These are phyloP conservation scores for Rugalucina vietnamica DNA, from an alignment of 2,888 invertebrate genomes.

Conservation along the genomic window DNA sequence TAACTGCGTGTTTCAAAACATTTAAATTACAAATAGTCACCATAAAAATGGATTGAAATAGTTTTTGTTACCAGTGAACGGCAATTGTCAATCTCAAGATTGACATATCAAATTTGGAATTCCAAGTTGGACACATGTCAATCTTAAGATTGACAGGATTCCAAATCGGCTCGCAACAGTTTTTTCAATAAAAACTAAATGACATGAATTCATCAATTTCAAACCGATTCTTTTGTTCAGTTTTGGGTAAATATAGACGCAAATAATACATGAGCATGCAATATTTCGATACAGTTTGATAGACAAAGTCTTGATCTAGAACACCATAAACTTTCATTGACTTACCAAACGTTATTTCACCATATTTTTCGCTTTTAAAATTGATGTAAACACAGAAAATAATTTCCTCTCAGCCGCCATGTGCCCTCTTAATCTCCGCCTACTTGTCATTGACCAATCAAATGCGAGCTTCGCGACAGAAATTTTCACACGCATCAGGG, in stretches of 20 bases:
- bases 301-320: neutral
- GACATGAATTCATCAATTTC: constrained; percentile 28
- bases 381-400: constrained; percentile 60
- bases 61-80: too few species aligned
- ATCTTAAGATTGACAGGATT: too few species aligned
- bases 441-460: constrained; percentile 48
- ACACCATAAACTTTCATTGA: constrained; percentile 21
- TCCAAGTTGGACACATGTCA: too few species aligned
- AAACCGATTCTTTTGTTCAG: constrained; percentile 49
- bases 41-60: too few species aligned
- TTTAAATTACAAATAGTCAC: neutral
- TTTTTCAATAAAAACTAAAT: neutral
- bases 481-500: neutral
- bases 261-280: neutral
- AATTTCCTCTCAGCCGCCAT: constrained; percentile 66
- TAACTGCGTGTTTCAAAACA: neutral
- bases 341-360: constrained; percentile 52
- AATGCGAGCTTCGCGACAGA: neutral
- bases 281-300: neutral
- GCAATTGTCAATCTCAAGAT: too few species aligned
- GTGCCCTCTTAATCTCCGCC: constrained; percentile 63
- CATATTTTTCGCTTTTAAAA: constrained; percentile 51
- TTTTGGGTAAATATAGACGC: neutral
- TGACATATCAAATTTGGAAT: too few species aligned
- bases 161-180: neutral